These are phyloP conservation scores for Myopa testacea DNA, from an alignment of 2,888 invertebrate genomes.

Conservation along the genomic window DNA sequence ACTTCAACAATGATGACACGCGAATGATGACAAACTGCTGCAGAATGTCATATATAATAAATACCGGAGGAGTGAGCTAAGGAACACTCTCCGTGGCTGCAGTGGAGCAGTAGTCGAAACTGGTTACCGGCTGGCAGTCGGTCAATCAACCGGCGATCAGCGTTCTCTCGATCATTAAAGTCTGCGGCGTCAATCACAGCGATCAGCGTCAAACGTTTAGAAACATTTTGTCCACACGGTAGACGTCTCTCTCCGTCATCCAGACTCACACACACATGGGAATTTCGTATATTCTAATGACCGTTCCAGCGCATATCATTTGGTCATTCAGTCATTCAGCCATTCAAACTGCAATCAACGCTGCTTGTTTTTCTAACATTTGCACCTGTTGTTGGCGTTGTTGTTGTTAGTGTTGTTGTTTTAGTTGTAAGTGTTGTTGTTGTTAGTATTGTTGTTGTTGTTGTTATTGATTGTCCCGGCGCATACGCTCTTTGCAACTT, in stretches of 20 bases:
- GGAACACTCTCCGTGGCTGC: background rate
- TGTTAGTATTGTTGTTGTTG: background rate
- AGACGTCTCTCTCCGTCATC: background rate
- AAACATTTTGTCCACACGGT: background rate
- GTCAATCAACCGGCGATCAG: background rate
- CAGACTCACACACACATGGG: background rate
- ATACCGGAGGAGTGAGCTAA: background rate
- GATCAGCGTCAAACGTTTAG: background rate
- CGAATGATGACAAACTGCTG: slow-evolving; percentile 16
- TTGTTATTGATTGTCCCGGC: background rate
- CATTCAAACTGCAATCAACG: slow-evolving; percentile 51
- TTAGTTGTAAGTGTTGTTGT: background rate
- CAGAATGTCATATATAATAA: background rate
- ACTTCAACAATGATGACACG: background rate
- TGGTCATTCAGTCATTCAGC: slow-evolving; percentile 17
- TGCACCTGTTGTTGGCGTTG: background rate
- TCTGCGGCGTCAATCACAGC: background rate
- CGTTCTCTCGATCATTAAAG: slow-evolving; percentile 8
- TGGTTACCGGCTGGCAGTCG: background rate
- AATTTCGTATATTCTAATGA: background rate
- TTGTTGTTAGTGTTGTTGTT: background rate
- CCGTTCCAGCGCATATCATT: background rate
- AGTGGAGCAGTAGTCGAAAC: too few relatives aligned
- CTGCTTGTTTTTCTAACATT: slow-evolving; percentile 36
- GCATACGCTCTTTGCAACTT: background rate